These are phyloP conservation scores for Eupithecia inturbata DNA, from an alignment of 2,888 invertebrate genomes.

Conservation along the genomic window DNA sequence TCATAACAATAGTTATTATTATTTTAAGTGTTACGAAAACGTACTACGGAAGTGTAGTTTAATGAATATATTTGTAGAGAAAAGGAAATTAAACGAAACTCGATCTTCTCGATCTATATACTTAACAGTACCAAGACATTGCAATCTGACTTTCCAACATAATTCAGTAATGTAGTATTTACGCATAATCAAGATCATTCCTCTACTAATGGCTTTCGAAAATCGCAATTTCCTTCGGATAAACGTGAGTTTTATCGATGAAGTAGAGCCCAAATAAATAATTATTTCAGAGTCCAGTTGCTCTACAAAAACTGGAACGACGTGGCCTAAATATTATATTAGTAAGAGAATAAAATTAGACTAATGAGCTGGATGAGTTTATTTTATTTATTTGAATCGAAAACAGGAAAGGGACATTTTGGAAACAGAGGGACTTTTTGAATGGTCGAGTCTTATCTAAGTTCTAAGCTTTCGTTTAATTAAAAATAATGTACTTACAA, in stretches of 20 bases:
- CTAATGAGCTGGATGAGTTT: not conserved
- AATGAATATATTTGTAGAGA: not conserved
- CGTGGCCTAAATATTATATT: slow-evolving; percentile 9
- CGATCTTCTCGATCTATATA: too few species aligned
- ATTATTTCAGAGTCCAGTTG: not conserved
- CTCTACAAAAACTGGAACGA: not conserved
- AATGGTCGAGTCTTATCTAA: not conserved
- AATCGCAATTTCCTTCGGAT: not conserved
- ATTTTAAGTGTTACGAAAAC: slow-evolving; percentile 39
- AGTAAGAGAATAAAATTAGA: not conserved
- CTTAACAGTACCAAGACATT: too few species aligned
- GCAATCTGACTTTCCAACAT: too few species aligned
- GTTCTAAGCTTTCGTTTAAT: not conserved
- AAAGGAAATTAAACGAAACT: slow-evolving; percentile 9
- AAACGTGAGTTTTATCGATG: not conserved
- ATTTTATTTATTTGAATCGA: not conserved
- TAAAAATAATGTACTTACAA: not conserved
- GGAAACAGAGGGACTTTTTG: not conserved
- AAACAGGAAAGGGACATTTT: not conserved
- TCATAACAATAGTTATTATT: slow-evolving; percentile 34
- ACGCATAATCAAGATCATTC: not conserved
- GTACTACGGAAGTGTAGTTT: slow-evolving; percentile 41
- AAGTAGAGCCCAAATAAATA: not conserved
- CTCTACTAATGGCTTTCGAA: not conserved
- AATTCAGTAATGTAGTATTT: too few species aligned